Evolutionary conservation across 2,888 invertebrate genomes (phyloP), one percentile per base, ranked within the genome.

Genomic region (Agrochola macilenta): DNA sequence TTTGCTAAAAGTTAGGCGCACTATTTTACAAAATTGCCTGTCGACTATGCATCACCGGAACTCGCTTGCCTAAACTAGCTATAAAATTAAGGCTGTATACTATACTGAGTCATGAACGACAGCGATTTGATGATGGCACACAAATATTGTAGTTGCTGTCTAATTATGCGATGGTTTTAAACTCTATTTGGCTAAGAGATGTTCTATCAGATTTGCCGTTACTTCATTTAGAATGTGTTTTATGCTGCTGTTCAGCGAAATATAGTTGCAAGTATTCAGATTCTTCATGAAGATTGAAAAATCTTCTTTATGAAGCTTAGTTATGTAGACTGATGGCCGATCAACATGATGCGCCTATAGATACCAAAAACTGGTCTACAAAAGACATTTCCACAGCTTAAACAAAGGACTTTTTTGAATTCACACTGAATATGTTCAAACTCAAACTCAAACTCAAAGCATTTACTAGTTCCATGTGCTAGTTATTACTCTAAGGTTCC

Each of bases 1-100:
- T 73, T 74, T 61, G 64, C 82, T 79, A 85, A 89, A 89, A 89
- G 89, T 82, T 80, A 87, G 75, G 88, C 68, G 75, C 72, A 82
- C 79, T 89, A 87, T 89, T 87, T 87, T 70, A 87, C 86, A 69
- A 89, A 87, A 89, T 87, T 82, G 86, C 88, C 72, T 78, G 82
- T 85, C 88, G 69, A 77, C 89, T 64, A 74, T 87, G 86, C 89
- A 87, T 87, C 87, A 89, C 89, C 77, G 86, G 86, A 80, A 77
- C 80, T 78, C 39, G 81, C 79, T 78, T 66, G 73, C 82, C 64
- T 89, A 80, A 82, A 87, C 88, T 85, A 85, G 76, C 88, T 80
- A 87, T 89, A 87, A 82, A 82, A 87, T 87, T 79, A 87, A 58
- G 69, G 75, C 69, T 87, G 49, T 4, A 20, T 23, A 73, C 7